These are phyloP conservation scores for Drosophila subpulchrella DNA, from an alignment of 1,140 invertebrate species.

Conservation along the genomic window DNA sequence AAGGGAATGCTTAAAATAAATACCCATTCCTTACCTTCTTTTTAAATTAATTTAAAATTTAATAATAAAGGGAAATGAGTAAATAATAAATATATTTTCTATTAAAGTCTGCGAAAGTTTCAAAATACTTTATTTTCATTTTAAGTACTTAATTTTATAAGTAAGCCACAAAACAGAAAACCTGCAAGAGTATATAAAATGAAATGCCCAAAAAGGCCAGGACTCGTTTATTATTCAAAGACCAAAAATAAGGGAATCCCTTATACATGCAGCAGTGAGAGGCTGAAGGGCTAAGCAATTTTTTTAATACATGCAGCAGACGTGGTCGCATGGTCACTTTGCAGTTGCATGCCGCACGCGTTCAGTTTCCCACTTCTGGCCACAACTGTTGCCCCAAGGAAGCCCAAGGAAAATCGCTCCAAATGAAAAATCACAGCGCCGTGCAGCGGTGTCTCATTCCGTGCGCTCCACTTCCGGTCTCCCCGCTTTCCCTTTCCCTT, in stretches of 20 bases:
- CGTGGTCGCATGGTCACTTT: constrained; percentile 52
- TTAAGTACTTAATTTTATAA: no score
- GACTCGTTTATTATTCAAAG: constrained; percentile 64
- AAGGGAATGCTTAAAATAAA: no score
- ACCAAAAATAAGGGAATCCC: constrained; percentile 39
- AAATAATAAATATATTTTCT: no score
- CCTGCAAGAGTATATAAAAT: not conserved
- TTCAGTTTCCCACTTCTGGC: constrained; percentile 38
- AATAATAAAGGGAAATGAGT: not conserved
- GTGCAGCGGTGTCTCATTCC: constrained; percentile 52
- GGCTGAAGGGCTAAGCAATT: constrained; percentile 59
- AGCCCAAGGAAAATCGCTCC: constrained; percentile 45
- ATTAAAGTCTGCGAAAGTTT: no score
- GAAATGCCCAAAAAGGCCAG: constrained; percentile 5
- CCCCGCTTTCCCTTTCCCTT: not conserved
- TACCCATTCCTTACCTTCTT: no score
- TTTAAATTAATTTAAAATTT: not conserved
- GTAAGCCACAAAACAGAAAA: not conserved
- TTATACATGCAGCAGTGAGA: constrained; percentile 13
- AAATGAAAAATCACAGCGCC: constrained; percentile 80
- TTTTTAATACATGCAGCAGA: constrained; percentile 56
- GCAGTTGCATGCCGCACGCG: constrained; percentile 73
- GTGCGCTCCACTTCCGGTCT: constrained; percentile 42
- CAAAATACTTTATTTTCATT: no score
- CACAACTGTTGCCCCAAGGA: constrained; percentile 63